These are phyloP conservation scores for Sphaeramia orbicularis DNA, from an alignment of 2,797 vertebrate genomes.

Conservation along the genomic window DNA sequence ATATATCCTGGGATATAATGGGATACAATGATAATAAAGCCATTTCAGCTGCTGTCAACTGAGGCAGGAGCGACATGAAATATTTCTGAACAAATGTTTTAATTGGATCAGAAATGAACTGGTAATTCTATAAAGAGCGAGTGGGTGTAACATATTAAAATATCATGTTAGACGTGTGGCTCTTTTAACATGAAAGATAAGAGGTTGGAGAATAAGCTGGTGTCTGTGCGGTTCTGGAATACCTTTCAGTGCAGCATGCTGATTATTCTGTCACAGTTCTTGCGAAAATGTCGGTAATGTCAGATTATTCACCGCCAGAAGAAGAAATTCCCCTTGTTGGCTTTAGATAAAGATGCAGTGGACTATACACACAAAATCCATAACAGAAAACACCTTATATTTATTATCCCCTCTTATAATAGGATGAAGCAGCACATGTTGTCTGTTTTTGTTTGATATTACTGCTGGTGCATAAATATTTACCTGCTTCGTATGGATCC, in stretches of 20 bases:
- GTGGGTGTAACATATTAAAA: slow-evolving; percentile 19
- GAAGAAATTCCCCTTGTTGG: background rate
- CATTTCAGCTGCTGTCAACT: no score
- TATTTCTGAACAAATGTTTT: no score
- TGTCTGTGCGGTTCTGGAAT: slow-evolving; percentile 5
- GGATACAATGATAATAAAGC: no score
- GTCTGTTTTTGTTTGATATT: slow-evolving; percentile 10
- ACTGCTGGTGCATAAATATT: slow-evolving; percentile 1
- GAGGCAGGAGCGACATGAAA: no score
- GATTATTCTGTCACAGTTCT: slow-evolving; percentile 14
- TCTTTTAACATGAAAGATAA: background rate
- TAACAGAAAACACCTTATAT: background rate
- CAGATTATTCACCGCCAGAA: slow-evolving; percentile 11
- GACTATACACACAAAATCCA: background rate
- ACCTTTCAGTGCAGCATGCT: slow-evolving; percentile 3
- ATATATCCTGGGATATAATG: no score
- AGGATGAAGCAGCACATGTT: slow-evolving; percentile 9
- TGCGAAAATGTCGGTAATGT: slow-evolving; percentile 2
- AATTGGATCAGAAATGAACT: background rate
- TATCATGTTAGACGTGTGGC: slow-evolving; percentile 21
- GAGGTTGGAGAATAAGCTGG: slow-evolving; percentile 2
- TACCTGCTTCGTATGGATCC: slow-evolving; percentile 27
- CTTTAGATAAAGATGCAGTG: background rate
- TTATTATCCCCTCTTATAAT: slow-evolving; percentile 1
- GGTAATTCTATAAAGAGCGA: background rate